These are phyloP conservation scores for Anguilla marmorata DNA, from an alignment of 2,797 vertebrate genomes.

Conservation along the genomic window DNA sequence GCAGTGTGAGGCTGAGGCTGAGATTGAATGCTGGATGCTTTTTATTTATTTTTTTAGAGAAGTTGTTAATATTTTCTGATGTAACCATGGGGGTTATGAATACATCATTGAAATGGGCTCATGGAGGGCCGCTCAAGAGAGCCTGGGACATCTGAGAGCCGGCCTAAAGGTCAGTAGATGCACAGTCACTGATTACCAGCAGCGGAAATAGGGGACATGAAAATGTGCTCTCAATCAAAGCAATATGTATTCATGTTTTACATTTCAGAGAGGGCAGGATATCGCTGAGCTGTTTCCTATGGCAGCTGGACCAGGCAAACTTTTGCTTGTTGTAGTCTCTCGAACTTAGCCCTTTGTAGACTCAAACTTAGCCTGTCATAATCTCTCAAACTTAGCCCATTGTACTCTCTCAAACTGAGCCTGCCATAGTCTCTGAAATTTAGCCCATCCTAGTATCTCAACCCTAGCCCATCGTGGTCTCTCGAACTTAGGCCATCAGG, in stretches of 20 bases:
- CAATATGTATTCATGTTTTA: conserved; percentile 47
- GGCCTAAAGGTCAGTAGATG: conserved; percentile 35
- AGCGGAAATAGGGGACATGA: conserved; percentile 48
- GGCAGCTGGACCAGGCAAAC: conserved; percentile 46
- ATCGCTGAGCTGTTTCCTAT: conserved; percentile 6
- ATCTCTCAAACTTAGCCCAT: conserved; percentile 8
- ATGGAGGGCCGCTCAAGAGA: neutral
- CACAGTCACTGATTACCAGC: conserved; percentile 40
- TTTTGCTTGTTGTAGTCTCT: conserved; percentile 34
- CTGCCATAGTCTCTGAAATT: conserved; percentile 23
- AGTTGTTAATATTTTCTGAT: conserved; percentile 1
- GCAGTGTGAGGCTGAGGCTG: neutral
- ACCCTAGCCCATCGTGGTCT: conserved; percentile 33
- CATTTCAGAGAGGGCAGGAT: conserved; percentile 24
- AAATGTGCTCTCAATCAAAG: conserved; percentile 38
- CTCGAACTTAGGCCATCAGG: neutral
- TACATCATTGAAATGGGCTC: neutral
- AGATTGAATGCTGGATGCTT: neutral
- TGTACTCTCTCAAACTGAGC: conserved; percentile 9
- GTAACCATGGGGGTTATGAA: neutral
- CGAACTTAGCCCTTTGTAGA: too few species aligned
- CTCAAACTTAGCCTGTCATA: conserved; percentile 26
- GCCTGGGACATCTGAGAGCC: conserved; percentile 28
- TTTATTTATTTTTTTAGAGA: neutral
- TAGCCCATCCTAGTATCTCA: too few species aligned